These are phyloP conservation scores for Synergus umbraculus DNA, from an alignment of 2,888 invertebrate genomes.

Conservation along the genomic window DNA sequence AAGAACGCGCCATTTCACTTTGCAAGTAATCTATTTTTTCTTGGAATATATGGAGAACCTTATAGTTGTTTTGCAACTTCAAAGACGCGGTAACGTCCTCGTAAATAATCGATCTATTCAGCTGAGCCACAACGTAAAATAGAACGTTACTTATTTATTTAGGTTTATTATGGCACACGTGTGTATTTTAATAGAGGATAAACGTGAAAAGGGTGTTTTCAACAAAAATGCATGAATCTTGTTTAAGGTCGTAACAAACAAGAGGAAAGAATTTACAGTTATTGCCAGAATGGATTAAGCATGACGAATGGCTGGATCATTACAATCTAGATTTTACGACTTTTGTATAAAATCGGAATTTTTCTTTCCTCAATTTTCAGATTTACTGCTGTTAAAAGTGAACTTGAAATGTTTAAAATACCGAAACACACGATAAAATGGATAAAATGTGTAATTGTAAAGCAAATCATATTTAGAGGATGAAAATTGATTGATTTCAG, in stretches of 20 bases:
- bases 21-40: conserved; percentile 24
- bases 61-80: not conserved
- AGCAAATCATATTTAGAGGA: too few relatives aligned
- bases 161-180: not conserved
- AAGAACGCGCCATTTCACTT: conserved; percentile 38
- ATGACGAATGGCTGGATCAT: not conserved
- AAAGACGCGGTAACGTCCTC: conserved; percentile 21
- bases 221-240: not conserved
- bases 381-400: too few relatives aligned
- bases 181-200: not conserved
- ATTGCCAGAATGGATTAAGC: not conserved
- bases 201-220: not conserved
- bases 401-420: too few relatives aligned
- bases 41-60: conserved; percentile 15
- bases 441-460: too few relatives aligned
- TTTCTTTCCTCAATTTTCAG: not conserved
- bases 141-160: conserved; percentile 13
- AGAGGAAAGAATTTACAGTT: not conserved
- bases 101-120: conserved; percentile 40
- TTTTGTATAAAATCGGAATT: not conserved
- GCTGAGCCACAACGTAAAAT: conserved; percentile 2
- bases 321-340: not conserved
- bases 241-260: not conserved
- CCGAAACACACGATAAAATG: too few relatives aligned
- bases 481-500: too few relatives aligned